A percentile compares a stretch with the other conserved stretches of the same genome.
phyloP scores from a whole-genome alignment of 2,888 invertebrate species.

The Pseudococcus longispinus region DNA sequence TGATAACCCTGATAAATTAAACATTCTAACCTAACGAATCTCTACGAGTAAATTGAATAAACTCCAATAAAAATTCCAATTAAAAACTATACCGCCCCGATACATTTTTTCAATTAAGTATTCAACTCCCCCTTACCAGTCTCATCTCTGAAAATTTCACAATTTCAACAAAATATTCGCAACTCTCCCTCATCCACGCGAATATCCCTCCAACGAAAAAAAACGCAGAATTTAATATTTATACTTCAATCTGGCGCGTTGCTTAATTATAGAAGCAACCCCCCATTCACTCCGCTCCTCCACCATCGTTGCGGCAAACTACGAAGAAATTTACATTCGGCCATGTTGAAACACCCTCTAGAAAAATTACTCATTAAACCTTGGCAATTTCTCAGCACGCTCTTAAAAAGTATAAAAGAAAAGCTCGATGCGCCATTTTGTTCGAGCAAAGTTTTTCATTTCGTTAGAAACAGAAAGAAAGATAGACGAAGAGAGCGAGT shows the following conservation, averaged over 20 bases:
- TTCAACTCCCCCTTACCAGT: neutral
- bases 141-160: neutral
- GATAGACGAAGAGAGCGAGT: neutral
- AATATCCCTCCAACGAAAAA: neutral
- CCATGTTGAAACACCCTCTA: conserved; percentile 3
- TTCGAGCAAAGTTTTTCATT: neutral
- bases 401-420: neutral
- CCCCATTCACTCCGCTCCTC: neutral
- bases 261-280: neutral
- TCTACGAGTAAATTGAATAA: too few species aligned
- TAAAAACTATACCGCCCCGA: neutral
- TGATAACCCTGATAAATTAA: too few species aligned
- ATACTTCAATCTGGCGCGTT: neutral
- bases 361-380: neutral
- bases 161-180: neutral
- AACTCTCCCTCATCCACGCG: neutral
- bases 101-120: neutral
- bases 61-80: too few species aligned
- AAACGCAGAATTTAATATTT: neutral
- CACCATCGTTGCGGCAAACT: neutral
- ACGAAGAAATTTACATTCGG: neutral
- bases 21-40: too few species aligned
- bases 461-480: neutral
- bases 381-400: conserved; percentile 7
- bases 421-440: conserved; percentile 13